A percentile compares a stretch with the other conserved stretches of the same genome.
phyloP scores from a whole-genome alignment of 2,888 invertebrate species.

The Acrobasis consociella region DNA sequence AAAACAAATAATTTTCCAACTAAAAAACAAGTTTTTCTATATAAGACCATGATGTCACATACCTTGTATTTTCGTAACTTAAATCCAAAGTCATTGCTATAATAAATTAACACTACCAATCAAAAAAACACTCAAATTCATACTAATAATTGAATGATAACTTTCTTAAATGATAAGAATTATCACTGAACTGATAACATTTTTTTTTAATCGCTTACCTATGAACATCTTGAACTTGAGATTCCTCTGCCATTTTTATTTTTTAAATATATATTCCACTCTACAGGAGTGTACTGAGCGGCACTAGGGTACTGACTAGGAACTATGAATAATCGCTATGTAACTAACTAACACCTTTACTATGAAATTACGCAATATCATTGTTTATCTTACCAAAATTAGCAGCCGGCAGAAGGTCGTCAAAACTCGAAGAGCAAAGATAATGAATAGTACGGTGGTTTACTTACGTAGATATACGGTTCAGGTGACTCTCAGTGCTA shows the following conservation, averaged over 20 bases:
- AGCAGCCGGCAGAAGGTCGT: conserved; percentile 34
- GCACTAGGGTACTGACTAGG: conserved; percentile 3
- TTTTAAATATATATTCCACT: not conserved
- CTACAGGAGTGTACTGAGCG: not conserved
- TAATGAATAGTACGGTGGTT: conserved; percentile 14
- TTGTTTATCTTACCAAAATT: conserved; percentile 34
- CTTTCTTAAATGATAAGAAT: conserved; percentile 4
- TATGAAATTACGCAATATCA: conserved; percentile 38
- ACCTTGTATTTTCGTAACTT: conserved; percentile 10
- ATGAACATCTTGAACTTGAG: conserved; percentile 7
- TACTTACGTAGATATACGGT: conserved; percentile 40
- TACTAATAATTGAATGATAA: not conserved
- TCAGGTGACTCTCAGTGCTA: conserved; percentile 8
- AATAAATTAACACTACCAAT: not conserved
- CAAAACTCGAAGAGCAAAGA: conserved; percentile 24
- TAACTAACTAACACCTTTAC: conserved; percentile 27
- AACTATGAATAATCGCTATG: conserved; percentile 20
- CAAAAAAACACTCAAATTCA: not conserved
- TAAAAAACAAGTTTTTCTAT: not conserved
- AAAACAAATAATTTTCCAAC: not conserved
- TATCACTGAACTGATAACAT: not conserved
- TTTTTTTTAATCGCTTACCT: conserved; percentile 2
- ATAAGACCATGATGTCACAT: conserved; percentile 2
- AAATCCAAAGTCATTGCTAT: not conserved
- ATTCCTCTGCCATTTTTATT: conserved; percentile 11